Evolutionary conservation across 2,888 invertebrate genomes (phyloP), one percentile per base, ranked within the genome.

Genomic region (Blomia tropicalis): DNA sequence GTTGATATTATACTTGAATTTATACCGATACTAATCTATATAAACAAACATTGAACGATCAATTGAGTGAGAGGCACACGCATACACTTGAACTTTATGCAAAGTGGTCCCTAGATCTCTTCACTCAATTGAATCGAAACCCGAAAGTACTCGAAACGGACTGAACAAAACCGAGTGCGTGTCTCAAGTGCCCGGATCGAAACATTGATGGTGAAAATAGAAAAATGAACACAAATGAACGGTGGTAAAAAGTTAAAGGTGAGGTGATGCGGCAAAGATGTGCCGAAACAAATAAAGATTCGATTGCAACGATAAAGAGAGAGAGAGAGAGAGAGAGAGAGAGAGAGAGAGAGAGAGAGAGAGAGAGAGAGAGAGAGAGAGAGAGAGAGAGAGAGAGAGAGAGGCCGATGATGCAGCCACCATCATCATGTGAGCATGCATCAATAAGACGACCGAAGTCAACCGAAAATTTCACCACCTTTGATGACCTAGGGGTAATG

Each of bases 251-350:
- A 27, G 36, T 36, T 7, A 27, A 47, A n/a, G n/a, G 51, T 7
- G 14, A 7, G 7, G 51, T 14, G 51, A 14, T 7, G 22, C 22
- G 51, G 51, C 51, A 47, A 25, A 22, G 41, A 41, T 17, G n/a
- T 47, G 51, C 51, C 36, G 36, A 27, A 47, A 47, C 22, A 22
- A 47, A 47, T 47, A 47, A 47, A 47, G 51, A 47, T 47, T 36
- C 51, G 27, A 47, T 47, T 19, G 51, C 51, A n/a, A n/a, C 51
- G 51, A 47, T 47, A 47, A 47, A 47, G 51, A 27, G 23, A 47
- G n/a, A n/a, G 14, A 27, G n/a, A 7, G 41, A 41, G 41, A n/a
- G n/a, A n/a, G n/a, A 41, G 41, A 41, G 41, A 41, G n/a, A n/a
- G 41, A 41, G 41, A n/a, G n/a, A n/a, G n/a, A n/a, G n/a, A n/a